Evolutionary conservation across 2,113 vertebrate species (phyloP).

Genomic region (Amazona vittata): DNA sequence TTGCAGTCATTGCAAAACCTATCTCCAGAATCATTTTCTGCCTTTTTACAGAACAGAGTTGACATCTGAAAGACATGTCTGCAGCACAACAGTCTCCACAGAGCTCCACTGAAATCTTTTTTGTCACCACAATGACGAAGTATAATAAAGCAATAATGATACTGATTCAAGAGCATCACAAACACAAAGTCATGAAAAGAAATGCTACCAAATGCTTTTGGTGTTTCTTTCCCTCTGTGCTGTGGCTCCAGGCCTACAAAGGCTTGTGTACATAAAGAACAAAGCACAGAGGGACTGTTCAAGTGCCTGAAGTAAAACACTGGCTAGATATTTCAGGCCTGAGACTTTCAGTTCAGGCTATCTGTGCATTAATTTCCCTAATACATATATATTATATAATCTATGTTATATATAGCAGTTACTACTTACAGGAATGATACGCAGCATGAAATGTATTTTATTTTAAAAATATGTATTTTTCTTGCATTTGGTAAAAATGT

Average conservation of each 20-base stretch:
- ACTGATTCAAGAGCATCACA: background rate
- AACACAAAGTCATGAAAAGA: background rate
- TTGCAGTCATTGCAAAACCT: background rate
- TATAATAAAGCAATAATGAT: conserved; percentile 24
- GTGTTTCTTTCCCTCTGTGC: background rate
- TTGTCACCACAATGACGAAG: background rate
- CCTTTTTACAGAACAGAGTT: background rate
- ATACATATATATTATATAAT: background rate
- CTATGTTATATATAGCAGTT: background rate
- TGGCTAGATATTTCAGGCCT: background rate
- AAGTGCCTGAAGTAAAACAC: background rate
- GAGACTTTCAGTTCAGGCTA: background rate
- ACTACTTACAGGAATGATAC: background rate
- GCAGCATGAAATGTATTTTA: background rate
- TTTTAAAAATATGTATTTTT: background rate
- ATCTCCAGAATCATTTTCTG: background rate
- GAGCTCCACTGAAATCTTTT: background rate
- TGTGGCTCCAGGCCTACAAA: background rate
- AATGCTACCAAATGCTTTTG: background rate
- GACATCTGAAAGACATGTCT: background rate
- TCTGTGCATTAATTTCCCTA: background rate
- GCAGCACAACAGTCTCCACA: background rate
- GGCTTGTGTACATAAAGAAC: background rate
- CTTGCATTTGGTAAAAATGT: background rate
- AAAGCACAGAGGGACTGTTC: background rate